A percentile compares a stretch with the other conserved stretches of the same genome.
Conservation (phyloP, 1,140 invertebrate species). For the Frieseomelitta varia region DNA sequence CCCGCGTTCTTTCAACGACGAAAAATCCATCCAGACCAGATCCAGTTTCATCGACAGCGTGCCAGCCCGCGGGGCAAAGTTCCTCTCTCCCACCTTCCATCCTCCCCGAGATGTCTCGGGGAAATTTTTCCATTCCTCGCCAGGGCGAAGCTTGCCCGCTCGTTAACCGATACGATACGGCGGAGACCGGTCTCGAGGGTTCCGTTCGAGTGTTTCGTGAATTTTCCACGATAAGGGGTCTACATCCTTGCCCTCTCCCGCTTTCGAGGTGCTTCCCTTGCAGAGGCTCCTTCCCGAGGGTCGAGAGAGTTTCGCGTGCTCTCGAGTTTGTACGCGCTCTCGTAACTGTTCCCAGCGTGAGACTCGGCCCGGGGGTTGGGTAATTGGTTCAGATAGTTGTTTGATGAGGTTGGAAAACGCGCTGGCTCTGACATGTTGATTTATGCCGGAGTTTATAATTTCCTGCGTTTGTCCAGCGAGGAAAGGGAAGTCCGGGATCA, state of each 20-base stretch:
- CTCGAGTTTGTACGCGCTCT: neutral
- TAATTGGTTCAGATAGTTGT: neutral
- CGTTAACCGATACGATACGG: slow-evolving; percentile 50
- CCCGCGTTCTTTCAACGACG: slow-evolving; percentile 28
- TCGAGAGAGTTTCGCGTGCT: slow-evolving; percentile 9
- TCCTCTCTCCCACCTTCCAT: neutral
- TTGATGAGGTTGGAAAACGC: neutral
- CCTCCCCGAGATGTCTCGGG: slow-evolving; percentile 21
- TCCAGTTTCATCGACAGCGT: slow-evolving; percentile 14
- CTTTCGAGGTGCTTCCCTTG: neutral
- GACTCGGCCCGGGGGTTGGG: neutral
- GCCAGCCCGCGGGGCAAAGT: neutral
- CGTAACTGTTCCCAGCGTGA: neutral
- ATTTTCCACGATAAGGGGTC: neutral
- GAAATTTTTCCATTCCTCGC: slow-evolving; percentile 24
- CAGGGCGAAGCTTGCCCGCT: neutral
- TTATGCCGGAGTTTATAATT: neutral
- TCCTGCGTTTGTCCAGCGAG: too few relatives aligned
- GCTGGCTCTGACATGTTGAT: neutral
- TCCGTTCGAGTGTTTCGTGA: slow-evolving; percentile 40
- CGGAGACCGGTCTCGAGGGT: slow-evolving; percentile 11
- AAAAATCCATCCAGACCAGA: slow-evolving; percentile 11
- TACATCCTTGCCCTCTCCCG: neutral
- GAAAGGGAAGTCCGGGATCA: too few relatives aligned
- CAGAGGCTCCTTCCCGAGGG: too few relatives aligned